Conservation (phyloP, 2,113 vertebrate species). For the Leiothrix lutea region DNA sequence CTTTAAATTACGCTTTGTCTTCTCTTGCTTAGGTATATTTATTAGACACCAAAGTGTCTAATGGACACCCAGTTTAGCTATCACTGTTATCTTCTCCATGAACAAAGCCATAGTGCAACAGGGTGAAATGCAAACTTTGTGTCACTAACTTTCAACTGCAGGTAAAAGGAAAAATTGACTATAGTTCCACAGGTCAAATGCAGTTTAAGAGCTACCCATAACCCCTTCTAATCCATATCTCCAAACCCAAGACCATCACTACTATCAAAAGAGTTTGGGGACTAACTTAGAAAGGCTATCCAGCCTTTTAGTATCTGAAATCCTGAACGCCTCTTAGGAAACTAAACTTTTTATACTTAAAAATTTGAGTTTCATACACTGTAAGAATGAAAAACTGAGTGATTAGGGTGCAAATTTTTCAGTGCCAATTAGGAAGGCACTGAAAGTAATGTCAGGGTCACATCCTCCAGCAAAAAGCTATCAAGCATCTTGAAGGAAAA, state of each 20-base stretch:
- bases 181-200: background rate
- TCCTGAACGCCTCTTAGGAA: background rate
- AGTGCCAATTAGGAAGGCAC: background rate
- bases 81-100: background rate
- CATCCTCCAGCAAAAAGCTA: background rate
- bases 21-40: background rate
- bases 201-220: background rate
- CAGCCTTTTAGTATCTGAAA: background rate
- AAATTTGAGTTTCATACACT: background rate
- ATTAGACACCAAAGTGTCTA: background rate
- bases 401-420: background rate
- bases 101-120: background rate
- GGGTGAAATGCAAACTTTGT: background rate
- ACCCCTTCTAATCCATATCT: background rate
- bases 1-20: background rate
- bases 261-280: background rate
- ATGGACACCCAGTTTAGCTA: background rate
- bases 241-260: background rate
- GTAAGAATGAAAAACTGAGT: background rate
- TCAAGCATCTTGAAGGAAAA: background rate
- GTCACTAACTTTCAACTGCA: background rate
- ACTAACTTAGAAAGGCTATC: background rate
- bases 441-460: background rate
- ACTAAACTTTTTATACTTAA: background rate
- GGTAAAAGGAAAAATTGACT: background rate